Conservation (phyloP, 2,113 vertebrate species). For the Osmerus mordax region DNA sequence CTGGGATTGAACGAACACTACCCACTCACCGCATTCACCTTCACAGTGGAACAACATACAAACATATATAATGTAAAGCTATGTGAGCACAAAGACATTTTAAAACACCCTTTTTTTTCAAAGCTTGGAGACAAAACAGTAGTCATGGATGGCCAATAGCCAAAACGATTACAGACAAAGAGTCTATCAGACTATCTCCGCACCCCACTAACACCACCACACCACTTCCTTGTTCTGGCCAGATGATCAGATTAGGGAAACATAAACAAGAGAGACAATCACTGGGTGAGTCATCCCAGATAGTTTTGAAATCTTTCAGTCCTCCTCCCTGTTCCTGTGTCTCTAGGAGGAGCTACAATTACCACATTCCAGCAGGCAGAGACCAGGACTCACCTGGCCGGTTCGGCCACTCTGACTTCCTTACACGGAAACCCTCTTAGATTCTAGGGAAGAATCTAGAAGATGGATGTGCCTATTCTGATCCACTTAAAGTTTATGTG, state of each 20-base stretch:
- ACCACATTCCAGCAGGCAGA: constrained; percentile 54
- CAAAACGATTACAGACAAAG: constrained; percentile 40
- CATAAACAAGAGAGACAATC: constrained; percentile 39
- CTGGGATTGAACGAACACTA: constrained; percentile 48
- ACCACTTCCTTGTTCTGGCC: constrained; percentile 41
- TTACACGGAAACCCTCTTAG: constrained; percentile 11
- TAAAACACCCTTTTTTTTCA: too few relatives aligned
- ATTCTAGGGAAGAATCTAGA: background rate
- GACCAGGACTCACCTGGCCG: constrained; percentile 54
- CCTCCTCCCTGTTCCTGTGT: constrained; percentile 40
- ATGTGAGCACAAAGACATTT: too few relatives aligned
- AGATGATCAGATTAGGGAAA: constrained; percentile 44
- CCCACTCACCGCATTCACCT: constrained; percentile 29
- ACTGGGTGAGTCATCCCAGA: constrained; percentile 51
- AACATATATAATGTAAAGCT: too few relatives aligned
- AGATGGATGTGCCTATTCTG: too few relatives aligned
- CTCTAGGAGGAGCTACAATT: constrained; percentile 54
- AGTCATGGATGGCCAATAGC: background rate
- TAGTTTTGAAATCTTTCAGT: constrained; percentile 52
- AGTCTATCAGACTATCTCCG: constrained; percentile 5
- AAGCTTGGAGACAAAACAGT: too few relatives aligned
- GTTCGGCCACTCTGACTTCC: constrained; percentile 59
- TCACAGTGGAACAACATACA: too few relatives aligned
- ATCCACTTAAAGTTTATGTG: too few relatives aligned
- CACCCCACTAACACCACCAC: constrained; percentile 32